These are phyloP conservation scores for Phaetusa simplex DNA, from an alignment of 2,113 vertebrate species.

Conservation along the genomic window DNA sequence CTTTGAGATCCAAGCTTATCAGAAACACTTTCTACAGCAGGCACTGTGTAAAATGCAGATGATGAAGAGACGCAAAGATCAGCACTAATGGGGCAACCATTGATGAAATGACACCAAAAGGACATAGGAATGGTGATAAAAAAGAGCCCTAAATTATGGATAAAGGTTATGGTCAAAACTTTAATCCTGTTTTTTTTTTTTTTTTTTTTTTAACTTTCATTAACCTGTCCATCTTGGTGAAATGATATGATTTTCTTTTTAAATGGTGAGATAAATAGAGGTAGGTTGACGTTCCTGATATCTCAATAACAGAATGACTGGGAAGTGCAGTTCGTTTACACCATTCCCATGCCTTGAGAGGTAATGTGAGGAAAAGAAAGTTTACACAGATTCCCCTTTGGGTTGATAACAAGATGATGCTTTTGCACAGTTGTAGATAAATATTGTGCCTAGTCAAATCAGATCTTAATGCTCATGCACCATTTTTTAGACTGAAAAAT, in stretches of 20 bases:
- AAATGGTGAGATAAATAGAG: not conserved
- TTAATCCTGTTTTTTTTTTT: rapidly evolving
- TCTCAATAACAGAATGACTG: not conserved
- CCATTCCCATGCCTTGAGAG: not conserved
- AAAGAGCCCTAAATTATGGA: not conserved
- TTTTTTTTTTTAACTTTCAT: not conserved
- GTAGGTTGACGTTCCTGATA: not conserved
- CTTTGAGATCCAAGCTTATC: not conserved
- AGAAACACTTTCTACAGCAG: not conserved
- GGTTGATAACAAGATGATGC: not conserved
- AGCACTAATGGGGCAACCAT: not conserved
- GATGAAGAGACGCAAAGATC: not conserved
- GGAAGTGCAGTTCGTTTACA: not conserved
- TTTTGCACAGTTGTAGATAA: not conserved
- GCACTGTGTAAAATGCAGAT: not conserved
- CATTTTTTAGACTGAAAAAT: not conserved
- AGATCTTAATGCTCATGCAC: not conserved
- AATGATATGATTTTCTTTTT: not conserved
- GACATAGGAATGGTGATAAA: not conserved
- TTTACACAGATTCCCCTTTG: not conserved
- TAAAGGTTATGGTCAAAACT: not conserved
- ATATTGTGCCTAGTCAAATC: not conserved
- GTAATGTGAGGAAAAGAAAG: not conserved
- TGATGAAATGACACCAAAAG: not conserved
- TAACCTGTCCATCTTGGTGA: not conserved